Conservation (phyloP, 2,797 vertebrate genomes). For the Eospalax fontanierii region DNA sequence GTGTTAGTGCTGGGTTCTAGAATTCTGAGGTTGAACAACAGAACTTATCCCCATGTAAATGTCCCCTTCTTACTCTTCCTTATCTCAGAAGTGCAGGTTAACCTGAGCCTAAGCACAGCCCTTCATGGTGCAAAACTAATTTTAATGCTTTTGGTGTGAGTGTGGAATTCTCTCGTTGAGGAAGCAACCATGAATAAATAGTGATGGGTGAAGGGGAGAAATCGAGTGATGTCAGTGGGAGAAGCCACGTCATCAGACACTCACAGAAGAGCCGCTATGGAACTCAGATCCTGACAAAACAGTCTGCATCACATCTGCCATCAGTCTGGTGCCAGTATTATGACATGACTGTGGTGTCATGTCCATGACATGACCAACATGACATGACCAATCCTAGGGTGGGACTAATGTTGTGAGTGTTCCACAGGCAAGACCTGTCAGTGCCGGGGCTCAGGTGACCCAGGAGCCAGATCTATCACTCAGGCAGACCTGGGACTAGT, state of each 20-base stretch:
- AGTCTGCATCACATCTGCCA: neutral
- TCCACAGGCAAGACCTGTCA: neutral
- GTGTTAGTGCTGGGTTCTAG: neutral
- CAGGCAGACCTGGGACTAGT: neutral
- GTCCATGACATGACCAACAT: too few relatives aligned
- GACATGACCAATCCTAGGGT: neutral
- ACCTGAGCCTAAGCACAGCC: neutral
- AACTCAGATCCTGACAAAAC: neutral
- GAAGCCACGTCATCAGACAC: constrained; percentile 7
- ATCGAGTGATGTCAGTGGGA: neutral
- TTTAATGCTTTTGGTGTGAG: neutral
- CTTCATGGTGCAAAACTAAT: neutral
- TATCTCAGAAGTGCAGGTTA: neutral
- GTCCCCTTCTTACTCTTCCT: accelerated
- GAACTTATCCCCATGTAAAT: neutral
- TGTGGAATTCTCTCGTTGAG: neutral
- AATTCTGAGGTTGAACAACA: constrained; percentile 11
- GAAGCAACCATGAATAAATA: constrained; percentile 6
- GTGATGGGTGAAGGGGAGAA: neutral
- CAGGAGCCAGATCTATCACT: neutral
- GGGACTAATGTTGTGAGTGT: neutral
- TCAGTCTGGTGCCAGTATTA: neutral
- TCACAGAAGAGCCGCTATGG: neutral
- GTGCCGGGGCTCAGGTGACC: neutral
- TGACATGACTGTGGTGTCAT: neutral